A percentile compares a stretch with the other conserved stretches of the same genome.
These are phyloP conservation scores for Spilosoma lubricipeda DNA, from an alignment of 2,888 invertebrate genomes.

Conservation along the genomic window DNA sequence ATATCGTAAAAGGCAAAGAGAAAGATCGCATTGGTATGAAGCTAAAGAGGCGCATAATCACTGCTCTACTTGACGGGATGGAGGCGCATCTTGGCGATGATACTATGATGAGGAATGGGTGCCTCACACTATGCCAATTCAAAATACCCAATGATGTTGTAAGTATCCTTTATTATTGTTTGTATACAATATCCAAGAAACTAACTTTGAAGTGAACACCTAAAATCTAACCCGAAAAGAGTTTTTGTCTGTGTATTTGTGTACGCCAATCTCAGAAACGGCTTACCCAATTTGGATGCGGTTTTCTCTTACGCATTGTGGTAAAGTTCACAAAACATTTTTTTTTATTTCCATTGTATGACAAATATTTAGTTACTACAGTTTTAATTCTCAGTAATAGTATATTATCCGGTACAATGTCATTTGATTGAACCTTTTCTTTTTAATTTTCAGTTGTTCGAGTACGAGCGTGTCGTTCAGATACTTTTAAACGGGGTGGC, in stretches of 20 bases:
- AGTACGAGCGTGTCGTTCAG: conserved; percentile 94
- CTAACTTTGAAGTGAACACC: too few species aligned
- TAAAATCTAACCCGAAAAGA: too few species aligned
- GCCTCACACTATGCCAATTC: conserved; percentile 97
- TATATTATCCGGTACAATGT: too few species aligned
- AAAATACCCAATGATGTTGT: conserved; percentile 98
- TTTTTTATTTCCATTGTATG: too few species aligned
- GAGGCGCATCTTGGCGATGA: conserved; percentile 93
- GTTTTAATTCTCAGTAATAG: too few species aligned
- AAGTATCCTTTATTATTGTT: conserved; percentile 69
- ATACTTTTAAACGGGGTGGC: conserved; percentile 93
- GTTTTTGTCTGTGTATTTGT: too few species aligned
- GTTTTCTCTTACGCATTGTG: too few species aligned
- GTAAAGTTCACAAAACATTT: too few species aligned
- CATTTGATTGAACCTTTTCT: not conserved
- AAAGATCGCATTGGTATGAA: conserved; percentile 90
- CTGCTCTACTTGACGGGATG: conserved; percentile 95
- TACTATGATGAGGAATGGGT: conserved; percentile 98
- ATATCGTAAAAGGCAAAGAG: conserved; percentile 96
- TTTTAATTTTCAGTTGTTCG: conserved; percentile 90
- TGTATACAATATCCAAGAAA: not conserved
- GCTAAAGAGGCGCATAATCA: conserved; percentile 92
- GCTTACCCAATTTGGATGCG: too few species aligned
- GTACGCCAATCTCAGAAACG: too few species aligned
- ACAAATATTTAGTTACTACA: too few species aligned